Evolutionary conservation across 37 sponge, comb jelly and placozoan species (phyloP).

Genomic region (Bolinopsis microptera): DNA sequence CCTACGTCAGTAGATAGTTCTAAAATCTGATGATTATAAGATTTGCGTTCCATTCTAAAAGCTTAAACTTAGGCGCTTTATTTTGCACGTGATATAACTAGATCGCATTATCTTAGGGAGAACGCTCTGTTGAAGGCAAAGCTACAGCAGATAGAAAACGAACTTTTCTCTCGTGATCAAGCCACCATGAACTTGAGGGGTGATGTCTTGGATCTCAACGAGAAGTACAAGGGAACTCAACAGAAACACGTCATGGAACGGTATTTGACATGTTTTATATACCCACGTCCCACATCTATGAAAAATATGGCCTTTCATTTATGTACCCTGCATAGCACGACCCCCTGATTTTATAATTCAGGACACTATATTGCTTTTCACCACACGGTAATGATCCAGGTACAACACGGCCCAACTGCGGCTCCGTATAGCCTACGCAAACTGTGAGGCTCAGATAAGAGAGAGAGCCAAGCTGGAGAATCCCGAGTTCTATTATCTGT

Average conservation of each 20-base stretch:
- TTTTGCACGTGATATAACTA: too few relatives aligned
- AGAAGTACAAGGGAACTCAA: constrained; percentile 1
- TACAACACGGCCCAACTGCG: constrained; percentile 26
- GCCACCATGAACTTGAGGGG: not conserved
- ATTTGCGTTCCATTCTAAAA: too few relatives aligned
- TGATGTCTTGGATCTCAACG: not conserved
- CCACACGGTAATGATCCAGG: not conserved
- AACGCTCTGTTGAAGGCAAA: not conserved
- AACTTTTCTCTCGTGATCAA: constrained; percentile 1
- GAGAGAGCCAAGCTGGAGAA: not conserved
- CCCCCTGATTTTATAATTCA: not conserved
- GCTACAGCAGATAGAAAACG: not conserved
- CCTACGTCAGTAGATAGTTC: too few relatives aligned
- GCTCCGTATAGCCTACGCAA: constrained; percentile 51
- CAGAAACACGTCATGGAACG: not conserved
- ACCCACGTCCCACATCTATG: too few relatives aligned
- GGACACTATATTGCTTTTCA: not conserved
- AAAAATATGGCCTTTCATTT: too few relatives aligned
- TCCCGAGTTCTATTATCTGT: not conserved
- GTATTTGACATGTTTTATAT: too few relatives aligned
- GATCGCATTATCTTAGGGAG: constrained; percentile 15
- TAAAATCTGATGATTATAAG: too few relatives aligned
- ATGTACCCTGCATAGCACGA: not conserved
- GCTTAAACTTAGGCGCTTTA: too few relatives aligned
- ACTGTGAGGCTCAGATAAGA: constrained; percentile 60